Base-by-base conservation (phyloP, 2,888 invertebrate genomes). In the Leptura quadrifasciata region DNA sequence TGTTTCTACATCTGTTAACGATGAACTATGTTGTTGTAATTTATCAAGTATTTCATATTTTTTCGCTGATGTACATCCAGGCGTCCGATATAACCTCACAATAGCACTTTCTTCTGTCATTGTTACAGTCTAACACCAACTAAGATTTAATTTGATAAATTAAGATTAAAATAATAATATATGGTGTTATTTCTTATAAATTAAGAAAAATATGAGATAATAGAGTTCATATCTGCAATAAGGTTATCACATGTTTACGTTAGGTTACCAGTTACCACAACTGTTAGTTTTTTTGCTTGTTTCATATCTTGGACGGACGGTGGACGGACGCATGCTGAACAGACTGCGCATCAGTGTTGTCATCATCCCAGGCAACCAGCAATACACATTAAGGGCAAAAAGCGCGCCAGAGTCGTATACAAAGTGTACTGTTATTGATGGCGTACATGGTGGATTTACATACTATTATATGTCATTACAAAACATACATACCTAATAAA, bases 41-140 rank as follows among this genome's bases (percentile, higher is more conserved):
- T 92, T 92, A 47, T 88, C 87, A 54, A 93, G 87, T 76, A 93
- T 90, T 85, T 92, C 92, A 74, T 89, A 88, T 63, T 91, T 91
- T 88, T 92, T 93, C 79, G 92, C 91, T 76, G 88, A 88, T 86
- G 92, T 93, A 86, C 91, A 92, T 68, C 91, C 93, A 75, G 93
- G 92, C 74, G 90, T 90, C 75, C 92, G 91, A 86, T 92, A 94
- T 86, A 93, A 93, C 85, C 92, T 87, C 72, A 93, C 91, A 81
- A 91, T 91, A 57, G 75, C 75, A 72, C 76, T 80, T 68, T 79
- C 54, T 24, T 67, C 60, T 17, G 72, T 74, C 82, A 84, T 83
- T 68, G 76, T 77, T 21, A 18, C 27, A 35, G 15, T 15, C 12
- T 39, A 17, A 60, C 35, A 77, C 74, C 60, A 35, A 57, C 57